phyloP scores from a whole-genome alignment of 2,888 invertebrate genomes.

The Amaurobius ferox region DNA sequence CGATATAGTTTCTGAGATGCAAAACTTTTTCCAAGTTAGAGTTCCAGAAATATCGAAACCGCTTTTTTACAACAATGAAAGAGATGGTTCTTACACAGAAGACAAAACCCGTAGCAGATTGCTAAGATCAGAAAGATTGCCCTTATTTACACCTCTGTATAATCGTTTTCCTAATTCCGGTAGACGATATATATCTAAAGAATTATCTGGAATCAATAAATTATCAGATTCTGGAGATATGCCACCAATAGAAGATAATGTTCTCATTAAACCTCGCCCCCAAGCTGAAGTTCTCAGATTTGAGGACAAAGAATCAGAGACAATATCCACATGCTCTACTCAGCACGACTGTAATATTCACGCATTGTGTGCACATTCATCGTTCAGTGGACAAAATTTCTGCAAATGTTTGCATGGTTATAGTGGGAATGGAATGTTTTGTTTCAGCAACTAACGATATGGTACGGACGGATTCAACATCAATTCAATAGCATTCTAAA shows the following conservation, averaged over 20 bases:
- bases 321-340: constrained; percentile 19
- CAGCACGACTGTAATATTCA: constrained; percentile 22
- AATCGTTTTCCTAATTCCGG: too few species aligned
- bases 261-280: too few species aligned
- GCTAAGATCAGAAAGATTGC: too few species aligned
- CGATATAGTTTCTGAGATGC: not conserved
- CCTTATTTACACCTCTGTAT: too few species aligned
- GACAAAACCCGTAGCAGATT: too few species aligned
- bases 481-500: too few species aligned
- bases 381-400: constrained; percentile 18
- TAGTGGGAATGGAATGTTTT: constrained; percentile 49
- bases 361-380: constrained; percentile 12
- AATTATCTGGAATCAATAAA: too few species aligned
- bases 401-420: constrained; percentile 26
- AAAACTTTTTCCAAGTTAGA: not conserved
- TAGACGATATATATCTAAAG: too few species aligned
- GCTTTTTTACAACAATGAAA: not conserved
- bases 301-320: constrained; percentile 34
- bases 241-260: not conserved
- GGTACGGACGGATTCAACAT: too few species aligned
- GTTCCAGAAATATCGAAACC: not conserved
- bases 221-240: too few species aligned
- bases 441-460: not conserved
- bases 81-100: too few species aligned
- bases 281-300: constrained; percentile 9